These are phyloP conservation scores for Melanotaenia nigrans DNA, from an alignment of 2,797 vertebrate genomes.

Conservation along the genomic window DNA sequence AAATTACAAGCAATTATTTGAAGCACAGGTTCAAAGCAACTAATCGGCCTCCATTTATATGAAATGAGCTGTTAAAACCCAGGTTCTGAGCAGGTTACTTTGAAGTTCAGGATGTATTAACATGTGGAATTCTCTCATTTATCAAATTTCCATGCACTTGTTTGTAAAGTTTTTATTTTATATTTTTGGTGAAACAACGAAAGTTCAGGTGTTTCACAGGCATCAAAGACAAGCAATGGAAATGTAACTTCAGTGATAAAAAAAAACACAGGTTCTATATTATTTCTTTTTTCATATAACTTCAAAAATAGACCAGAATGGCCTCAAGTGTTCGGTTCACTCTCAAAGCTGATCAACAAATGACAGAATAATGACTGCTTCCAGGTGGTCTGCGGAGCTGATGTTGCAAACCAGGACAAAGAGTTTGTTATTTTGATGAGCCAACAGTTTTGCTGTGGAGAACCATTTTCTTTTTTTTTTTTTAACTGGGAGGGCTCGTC, in stretches of 20 bases:
- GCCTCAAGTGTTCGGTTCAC: background rate
- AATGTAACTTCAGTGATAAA: conserved; percentile 31
- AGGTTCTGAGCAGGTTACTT: conserved; percentile 29
- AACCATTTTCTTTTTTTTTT: conserved; percentile 22
- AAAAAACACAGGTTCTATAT: conserved; percentile 18
- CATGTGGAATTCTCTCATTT: conserved; percentile 20
- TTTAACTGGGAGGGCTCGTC: conserved; percentile 56
- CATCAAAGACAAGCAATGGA: background rate
- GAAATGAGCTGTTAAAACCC: conserved; percentile 68
- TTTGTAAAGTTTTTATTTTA: background rate
- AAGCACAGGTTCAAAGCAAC: conserved; percentile 44
- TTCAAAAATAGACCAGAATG: conserved; percentile 3
- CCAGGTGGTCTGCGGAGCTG: conserved; percentile 56
- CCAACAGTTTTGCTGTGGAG: conserved; percentile 63
- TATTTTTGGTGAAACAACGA: conserved; percentile 1
- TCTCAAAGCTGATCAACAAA: conserved; percentile 17
- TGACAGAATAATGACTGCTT: conserved; percentile 49
- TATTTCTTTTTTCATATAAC: conserved; percentile 4
- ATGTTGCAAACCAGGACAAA: conserved; percentile 61
- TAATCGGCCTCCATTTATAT: conserved; percentile 55
- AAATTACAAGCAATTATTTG: conserved; percentile 55
- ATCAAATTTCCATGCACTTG: conserved; percentile 27
- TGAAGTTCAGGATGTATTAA: conserved; percentile 29
- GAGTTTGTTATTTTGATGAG: conserved; percentile 67
- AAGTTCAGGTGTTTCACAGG: background rate